Base-by-base conservation (phyloP, 2,113 vertebrate species). In the Austrofundulus limnaeus region DNA sequence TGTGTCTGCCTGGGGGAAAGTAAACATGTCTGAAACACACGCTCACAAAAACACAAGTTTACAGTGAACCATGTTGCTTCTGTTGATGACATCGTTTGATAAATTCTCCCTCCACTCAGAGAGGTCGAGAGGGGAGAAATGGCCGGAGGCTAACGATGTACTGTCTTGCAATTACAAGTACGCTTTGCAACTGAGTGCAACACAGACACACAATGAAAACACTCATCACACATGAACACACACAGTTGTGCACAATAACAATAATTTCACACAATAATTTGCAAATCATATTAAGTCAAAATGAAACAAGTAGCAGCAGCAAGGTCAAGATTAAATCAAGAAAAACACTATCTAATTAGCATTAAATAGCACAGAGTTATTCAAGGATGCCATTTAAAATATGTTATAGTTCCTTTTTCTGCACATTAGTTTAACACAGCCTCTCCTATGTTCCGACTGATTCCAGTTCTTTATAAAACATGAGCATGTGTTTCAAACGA, bases 11-110 rank as follows among this genome's bases (percentile, higher is more conserved):
- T 47, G 50, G 62, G 75, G 79, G 72, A 72, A 75, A 80, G 85
- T 85, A 85, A 84, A 89, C 77, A 89, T 72, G 69, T 83, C 77
- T 81, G 70, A 75, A 72, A 76, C 46, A 65, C 75, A 77, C 66
- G 71, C 31, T 8, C 31, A 5, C 61, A 64, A 70, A 73, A 75
- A 75, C 74, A 70, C 45, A 15, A 41, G 53, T 49, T 72, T 61
- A 68, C 66, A 78, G 49, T 0, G 21, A 60, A 58, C 61, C 75
- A 73, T 60, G 57, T 68, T 70, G 53, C 47, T 56, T 62, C 51
- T 46, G 48, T 9, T 53, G 52, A 68, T 82, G 74, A 71, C 72
- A 78, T 34, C 48, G 47, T 67, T 69, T 81, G 75, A 81, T 79
- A 47, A 80, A 79, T 83, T 61, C 53, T 74, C 51, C 61, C 45